Base-by-base conservation (phyloP, 2,888 invertebrate species). In the Eurois occulta region DNA sequence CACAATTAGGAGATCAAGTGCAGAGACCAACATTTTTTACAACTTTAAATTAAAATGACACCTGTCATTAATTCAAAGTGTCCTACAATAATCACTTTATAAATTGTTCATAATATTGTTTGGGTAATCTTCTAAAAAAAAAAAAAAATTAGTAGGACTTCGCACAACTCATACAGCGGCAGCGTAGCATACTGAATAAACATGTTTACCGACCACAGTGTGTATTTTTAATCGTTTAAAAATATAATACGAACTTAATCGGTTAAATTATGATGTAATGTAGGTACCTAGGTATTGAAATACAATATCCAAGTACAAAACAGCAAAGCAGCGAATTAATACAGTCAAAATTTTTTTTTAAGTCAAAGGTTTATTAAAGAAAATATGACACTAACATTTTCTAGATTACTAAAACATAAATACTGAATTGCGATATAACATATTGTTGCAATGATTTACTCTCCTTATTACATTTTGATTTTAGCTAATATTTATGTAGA, bases 151-250 rank as follows among this genome's bases (percentile, higher is more conserved):
- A 28, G 5, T 64, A 28, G 32, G 35, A 28, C 43, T 65, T 66
- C 18, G 68, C 28, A 43, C 8, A n/a, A n/a, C 24, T 43, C 18
- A 18, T 18, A 13, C 21, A 71, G n/a, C n/a, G n/a, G n/a, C n/a
- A n/a, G n/a, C n/a, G n/a, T n/a, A n/a, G n/a, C n/a, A n/a, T n/a
- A 46, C 1, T 28, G 0, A 8, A 52, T 48, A 64, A 32, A 68
- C 60, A 52, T 32, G 58, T 77, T 77, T 77, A 18, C 32, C 35
- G 7, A 11, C 1, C 21, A n/a, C n/a, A 38, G n/a, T n/a, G n/a
- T n/a, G 32, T 78, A 60, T n/a, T 32, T 65, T 38, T 35, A 60
- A 62, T 52, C 32, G 32, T 41, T 66, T 52, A 21, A 21, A 38
- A 65, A 64, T 55, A 55, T 62, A 43, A 75, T 18, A 60, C 46